A percentile compares a stretch with the other conserved stretches of the same genome.
Conservation (phyloP, 2,113 vertebrate species). For the Campylorhamphus procurvoides region DNA sequence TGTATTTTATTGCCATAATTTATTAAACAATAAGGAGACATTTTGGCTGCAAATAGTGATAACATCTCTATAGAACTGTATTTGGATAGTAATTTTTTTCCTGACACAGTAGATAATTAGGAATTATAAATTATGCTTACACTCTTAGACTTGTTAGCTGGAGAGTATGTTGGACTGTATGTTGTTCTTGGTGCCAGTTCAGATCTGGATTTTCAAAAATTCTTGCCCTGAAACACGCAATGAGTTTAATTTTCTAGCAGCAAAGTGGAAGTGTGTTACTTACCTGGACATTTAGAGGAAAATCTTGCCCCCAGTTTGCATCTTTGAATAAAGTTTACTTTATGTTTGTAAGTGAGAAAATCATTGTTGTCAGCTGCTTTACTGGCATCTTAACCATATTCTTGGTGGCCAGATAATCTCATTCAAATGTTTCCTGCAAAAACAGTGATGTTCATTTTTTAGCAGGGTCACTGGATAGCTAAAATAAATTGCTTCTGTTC, state of each 20-base stretch:
- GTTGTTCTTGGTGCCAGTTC: constrained; percentile 38
- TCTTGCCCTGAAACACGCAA: background rate
- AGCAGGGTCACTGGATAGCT: background rate
- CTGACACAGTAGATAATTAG: constrained; percentile 47
- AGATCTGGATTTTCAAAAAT: background rate
- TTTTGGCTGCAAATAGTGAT: constrained; percentile 55
- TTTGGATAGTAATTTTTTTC: constrained; percentile 25
- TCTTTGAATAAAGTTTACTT: background rate
- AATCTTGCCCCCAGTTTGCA: background rate
- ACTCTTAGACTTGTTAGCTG: background rate
- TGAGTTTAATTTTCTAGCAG: background rate
- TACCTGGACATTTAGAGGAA: background rate
- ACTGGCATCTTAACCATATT: background rate
- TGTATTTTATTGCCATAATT: constrained; percentile 61
- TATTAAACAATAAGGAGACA: constrained; percentile 69
- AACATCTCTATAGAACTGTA: constrained; percentile 41
- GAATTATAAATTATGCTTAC: constrained; percentile 55
- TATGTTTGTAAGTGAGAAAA: background rate
- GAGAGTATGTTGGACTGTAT: background rate
- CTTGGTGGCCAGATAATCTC: background rate
- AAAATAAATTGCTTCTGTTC: background rate
- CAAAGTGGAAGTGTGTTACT: background rate
- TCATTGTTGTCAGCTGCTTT: background rate
- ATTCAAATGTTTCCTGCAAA: background rate
- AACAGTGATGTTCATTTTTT: background rate